phyloP scores from a whole-genome alignment of 2,113 vertebrate genomes.

The Xenotilapia flavipinnis region DNA sequence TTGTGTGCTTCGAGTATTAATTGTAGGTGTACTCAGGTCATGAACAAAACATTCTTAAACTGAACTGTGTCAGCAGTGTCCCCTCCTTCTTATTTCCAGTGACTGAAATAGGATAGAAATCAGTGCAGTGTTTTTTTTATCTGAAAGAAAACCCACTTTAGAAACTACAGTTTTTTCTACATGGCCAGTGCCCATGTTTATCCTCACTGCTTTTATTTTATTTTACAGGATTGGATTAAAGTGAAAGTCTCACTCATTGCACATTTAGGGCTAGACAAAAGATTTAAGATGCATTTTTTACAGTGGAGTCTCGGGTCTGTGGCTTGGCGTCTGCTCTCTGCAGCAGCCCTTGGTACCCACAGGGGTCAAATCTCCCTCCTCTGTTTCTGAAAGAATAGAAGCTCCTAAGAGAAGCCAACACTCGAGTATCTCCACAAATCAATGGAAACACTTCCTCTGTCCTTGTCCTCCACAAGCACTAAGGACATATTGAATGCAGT shows the following conservation, averaged over 20 bases:
- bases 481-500: constrained; percentile 20
- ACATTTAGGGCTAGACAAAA: neutral
- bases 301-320: constrained; percentile 40
- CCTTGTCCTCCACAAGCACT: constrained; percentile 28
- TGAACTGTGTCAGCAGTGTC: neutral
- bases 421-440: constrained; percentile 49
- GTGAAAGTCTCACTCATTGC: neutral
- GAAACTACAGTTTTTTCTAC: neutral
- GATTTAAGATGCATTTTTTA: constrained; percentile 17
- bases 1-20: neutral
- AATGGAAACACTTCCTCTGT: constrained; percentile 47
- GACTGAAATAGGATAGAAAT: neutral
- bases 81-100: neutral
- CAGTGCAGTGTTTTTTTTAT: neutral
- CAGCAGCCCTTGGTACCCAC: constrained; percentile 50
- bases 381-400: constrained; percentile 33
- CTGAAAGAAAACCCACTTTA: neutral
- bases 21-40: neutral
- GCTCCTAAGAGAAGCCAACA: constrained; percentile 22
- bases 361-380: constrained; percentile 58
- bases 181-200: neutral
- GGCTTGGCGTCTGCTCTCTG: constrained; percentile 39
- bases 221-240: neutral
- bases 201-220: fast-evolving
- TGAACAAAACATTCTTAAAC: neutral